These are phyloP conservation scores for Barnardius zonarius DNA, from an alignment of 2,113 vertebrate genomes.

Conservation along the genomic window DNA sequence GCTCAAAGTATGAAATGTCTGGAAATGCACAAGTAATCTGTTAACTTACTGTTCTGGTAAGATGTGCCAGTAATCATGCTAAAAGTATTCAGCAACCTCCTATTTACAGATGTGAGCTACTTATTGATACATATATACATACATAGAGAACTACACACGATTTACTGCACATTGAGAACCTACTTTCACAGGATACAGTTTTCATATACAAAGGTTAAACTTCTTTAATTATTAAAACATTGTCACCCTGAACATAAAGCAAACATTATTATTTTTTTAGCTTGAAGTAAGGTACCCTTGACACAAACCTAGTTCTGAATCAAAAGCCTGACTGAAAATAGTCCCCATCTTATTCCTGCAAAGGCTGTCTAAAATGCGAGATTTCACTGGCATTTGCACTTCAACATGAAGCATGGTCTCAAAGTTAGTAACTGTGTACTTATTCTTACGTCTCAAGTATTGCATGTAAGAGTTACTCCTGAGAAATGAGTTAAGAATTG, in stretches of 20 bases:
- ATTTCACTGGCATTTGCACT: constrained; percentile 16
- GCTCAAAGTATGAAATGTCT: background rate
- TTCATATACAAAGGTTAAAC: background rate
- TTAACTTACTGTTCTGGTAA: background rate
- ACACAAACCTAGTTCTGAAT: constrained; percentile 12
- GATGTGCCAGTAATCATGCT: background rate
- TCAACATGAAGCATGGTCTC: constrained; percentile 49
- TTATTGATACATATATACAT: background rate
- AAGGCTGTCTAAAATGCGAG: background rate
- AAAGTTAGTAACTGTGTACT: background rate
- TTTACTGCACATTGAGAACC: background rate
- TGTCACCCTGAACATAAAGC: background rate
- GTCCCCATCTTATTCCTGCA: background rate
- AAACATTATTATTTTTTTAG: background rate
- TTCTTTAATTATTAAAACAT: background rate
- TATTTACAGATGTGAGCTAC: constrained; percentile 1
- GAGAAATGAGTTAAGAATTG: background rate
- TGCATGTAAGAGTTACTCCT: background rate
- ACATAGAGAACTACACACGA: background rate
- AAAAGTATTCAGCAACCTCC: background rate
- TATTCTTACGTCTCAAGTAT: background rate
- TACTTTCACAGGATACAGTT: background rate
- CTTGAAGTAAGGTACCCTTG: background rate
- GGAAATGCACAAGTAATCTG: background rate
- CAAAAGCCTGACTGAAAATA: background rate